Evolutionary conservation across 92 coral and sea anemone species (phyloP).

Genomic region (Nematostella vectensis): DNA sequence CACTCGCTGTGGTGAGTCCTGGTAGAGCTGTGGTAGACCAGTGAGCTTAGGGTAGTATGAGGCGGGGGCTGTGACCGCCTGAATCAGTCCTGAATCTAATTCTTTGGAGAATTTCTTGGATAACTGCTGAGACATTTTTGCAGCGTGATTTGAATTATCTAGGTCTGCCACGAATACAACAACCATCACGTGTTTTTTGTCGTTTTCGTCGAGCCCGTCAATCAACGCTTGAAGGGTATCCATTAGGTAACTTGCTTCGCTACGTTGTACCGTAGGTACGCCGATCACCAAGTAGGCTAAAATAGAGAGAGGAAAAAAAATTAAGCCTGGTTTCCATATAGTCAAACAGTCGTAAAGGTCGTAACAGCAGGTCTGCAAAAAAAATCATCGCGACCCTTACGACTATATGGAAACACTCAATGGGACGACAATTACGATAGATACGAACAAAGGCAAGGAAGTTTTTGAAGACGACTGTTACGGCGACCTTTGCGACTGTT

Average conservation of each 20-base stretch:
- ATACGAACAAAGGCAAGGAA: too few species aligned
- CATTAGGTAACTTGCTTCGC: not conserved
- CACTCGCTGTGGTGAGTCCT: conserved; percentile 45
- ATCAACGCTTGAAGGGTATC: not conserved
- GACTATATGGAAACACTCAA: too few species aligned
- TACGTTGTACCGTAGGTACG: not conserved
- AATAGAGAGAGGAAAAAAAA: too few species aligned
- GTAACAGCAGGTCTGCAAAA: too few species aligned
- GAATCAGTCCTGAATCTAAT: conserved; percentile 37
- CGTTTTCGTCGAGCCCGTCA: conserved; percentile 1
- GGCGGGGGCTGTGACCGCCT: conserved; percentile 20
- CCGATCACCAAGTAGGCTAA: not conserved
- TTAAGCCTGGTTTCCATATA: too few species aligned
- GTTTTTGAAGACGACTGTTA: too few species aligned
- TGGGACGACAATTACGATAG: too few species aligned
- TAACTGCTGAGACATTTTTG: conserved; percentile 10
- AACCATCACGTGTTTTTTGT: conserved; percentile 28
- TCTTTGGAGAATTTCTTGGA: conserved; percentile 18
- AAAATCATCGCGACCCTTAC: too few species aligned
- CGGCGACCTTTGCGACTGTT: too few species aligned
- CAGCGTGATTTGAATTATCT: conserved; percentile 8
- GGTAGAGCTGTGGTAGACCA: conserved; percentile 38
- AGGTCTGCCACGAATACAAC: conserved; percentile 42
- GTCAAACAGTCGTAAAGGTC: too few species aligned
- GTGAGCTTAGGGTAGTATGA: conserved; percentile 32